These are phyloP conservation scores for Acanthopleura granulata DNA, from an alignment of 2,888 invertebrate species.

Conservation along the genomic window DNA sequence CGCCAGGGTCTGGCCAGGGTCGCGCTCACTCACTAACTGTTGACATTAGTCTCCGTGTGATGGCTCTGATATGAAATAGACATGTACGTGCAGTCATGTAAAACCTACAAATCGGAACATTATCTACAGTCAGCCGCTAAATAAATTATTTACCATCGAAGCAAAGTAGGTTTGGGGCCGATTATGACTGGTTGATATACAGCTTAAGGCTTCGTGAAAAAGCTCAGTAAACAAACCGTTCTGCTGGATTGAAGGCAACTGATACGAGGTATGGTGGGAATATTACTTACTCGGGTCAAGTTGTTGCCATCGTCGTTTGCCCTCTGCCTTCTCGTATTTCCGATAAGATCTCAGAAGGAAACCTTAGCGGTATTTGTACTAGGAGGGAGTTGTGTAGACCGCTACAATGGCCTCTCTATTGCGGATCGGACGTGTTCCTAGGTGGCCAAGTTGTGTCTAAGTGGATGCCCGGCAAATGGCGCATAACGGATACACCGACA, in stretches of 20 bases:
- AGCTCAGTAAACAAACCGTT: background rate
- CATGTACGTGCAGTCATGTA: background rate
- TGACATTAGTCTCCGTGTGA: background rate
- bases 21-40: background rate
- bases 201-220: background rate
- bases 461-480: no score
- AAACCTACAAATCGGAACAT: no score
- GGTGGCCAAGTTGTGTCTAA: no score
- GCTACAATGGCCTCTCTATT: no score
- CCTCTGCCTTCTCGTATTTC: background rate
- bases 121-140: background rate
- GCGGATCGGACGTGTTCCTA: no score
- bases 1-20: background rate
- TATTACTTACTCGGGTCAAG: background rate
- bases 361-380: no score
- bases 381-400: no score
- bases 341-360: background rate
- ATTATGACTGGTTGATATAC: background rate
- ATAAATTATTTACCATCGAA: background rate
- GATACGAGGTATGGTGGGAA: background rate
- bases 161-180: background rate
- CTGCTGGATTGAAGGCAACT: background rate
- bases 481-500: no score
- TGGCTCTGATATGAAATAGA: background rate
- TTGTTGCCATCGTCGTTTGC: background rate